A percentile compares a stretch with the other conserved stretches of the same genome.
Conservation (phyloP, 2,888 invertebrate genomes). For the Neria commutata region DNA sequence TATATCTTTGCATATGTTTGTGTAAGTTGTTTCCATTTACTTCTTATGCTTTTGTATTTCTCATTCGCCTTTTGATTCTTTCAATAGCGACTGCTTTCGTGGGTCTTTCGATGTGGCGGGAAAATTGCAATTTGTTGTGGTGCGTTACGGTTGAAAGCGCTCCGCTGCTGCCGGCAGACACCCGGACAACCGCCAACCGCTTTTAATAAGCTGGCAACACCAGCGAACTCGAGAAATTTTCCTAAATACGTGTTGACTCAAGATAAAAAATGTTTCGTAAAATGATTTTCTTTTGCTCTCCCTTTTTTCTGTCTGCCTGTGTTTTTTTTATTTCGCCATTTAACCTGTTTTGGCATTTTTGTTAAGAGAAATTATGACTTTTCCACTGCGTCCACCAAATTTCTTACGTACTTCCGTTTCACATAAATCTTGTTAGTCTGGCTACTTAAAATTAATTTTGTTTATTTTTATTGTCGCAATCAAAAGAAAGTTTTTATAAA, state of each 20-base stretch:
- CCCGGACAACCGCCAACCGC: background rate
- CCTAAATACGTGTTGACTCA: background rate
- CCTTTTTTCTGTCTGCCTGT: background rate
- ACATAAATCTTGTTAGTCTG: constrained; percentile 26
- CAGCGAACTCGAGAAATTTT: background rate
- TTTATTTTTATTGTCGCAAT: background rate
- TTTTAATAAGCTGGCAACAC: constrained; percentile 3
- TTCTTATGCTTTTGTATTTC: background rate
- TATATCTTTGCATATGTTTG: background rate
- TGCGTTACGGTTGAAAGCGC: background rate
- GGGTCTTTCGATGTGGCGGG: background rate
- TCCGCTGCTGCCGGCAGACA: background rate
- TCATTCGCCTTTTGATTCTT: background rate
- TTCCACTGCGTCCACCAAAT: background rate
- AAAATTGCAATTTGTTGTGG: constrained; percentile 10
- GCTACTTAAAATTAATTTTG: constrained; percentile 1
- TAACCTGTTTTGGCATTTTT: background rate
- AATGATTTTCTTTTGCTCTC: constrained; percentile 12
- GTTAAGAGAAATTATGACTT: background rate
- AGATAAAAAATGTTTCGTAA: constrained; percentile 12
- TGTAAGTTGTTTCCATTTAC: no score
- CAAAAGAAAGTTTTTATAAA: background rate
- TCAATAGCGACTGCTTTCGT: background rate
- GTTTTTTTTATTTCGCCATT: background rate
- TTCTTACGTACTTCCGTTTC: constrained; percentile 25